phyloP scores from a whole-genome alignment of 2,888 invertebrate species.

The Limnephilus rhombicus region DNA sequence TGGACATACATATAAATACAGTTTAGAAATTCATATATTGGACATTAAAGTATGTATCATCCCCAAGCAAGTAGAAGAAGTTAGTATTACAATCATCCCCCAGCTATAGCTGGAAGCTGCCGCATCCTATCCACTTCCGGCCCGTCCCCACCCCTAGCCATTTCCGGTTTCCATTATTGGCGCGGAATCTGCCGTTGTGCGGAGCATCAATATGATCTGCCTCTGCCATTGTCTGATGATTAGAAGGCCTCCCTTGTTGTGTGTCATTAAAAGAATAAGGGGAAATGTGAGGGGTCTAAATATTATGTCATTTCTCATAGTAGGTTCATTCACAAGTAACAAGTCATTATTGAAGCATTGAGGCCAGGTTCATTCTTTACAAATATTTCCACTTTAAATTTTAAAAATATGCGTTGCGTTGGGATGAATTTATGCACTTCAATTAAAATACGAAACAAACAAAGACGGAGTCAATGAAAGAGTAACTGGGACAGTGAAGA shows the following conservation, averaged over 20 bases:
- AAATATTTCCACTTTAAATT: no score
- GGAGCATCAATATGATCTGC: slow-evolving; percentile 52
- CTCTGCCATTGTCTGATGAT: slow-evolving; percentile 53
- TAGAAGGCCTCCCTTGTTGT: slow-evolving; percentile 39
- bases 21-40: neutral
- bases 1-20: neutral
- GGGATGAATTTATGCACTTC: no score
- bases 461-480: no score
- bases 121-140: slow-evolving; percentile 59
- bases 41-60: neutral
- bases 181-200: slow-evolving; percentile 41
- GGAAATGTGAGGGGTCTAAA: neutral
- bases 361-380: no score
- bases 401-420: no score
- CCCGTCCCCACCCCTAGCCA: slow-evolving; percentile 34
- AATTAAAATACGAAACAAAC: no score
- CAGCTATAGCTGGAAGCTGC: slow-evolving; percentile 3
- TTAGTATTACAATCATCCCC: neutral
- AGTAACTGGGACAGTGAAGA: no score
- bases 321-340: neutral
- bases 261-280: slow-evolving; percentile 36
- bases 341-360: neutral
- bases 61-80: neutral
- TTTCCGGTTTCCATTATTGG: slow-evolving; percentile 64
- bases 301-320: neutral